These are phyloP conservation scores for Rhinichthys klamathensis DNA, from an alignment of 2,113 vertebrate species.

Conservation along the genomic window DNA sequence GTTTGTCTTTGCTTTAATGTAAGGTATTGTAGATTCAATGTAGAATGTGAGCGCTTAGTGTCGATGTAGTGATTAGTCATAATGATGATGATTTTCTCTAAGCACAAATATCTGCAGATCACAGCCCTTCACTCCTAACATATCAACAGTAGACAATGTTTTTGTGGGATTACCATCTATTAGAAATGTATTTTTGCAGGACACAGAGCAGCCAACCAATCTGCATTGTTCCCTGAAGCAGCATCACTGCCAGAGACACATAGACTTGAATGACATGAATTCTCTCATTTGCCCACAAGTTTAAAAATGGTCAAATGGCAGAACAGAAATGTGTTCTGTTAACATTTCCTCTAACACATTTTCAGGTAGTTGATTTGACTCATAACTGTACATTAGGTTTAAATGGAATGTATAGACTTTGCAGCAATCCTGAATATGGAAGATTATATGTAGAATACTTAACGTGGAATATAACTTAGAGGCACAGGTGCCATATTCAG, in stretches of 20 bases:
- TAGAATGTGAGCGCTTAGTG: constrained; percentile 4
- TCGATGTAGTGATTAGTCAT: neutral
- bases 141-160: neutral
- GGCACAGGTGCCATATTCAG: constrained; percentile 51
- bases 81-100: neutral
- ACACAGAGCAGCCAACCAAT: neutral
- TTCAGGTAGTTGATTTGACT: constrained; percentile 35
- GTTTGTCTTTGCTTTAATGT: constrained; percentile 23
- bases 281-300: neutral
- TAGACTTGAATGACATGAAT: neutral
- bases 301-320: neutral
- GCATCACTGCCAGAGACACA: constrained; percentile 46
- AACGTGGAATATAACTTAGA: constrained; percentile 48
- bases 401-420: constrained; percentile 33
- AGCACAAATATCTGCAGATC: neutral
- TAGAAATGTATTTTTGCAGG: neutral
- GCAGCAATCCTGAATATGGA: constrained; percentile 38
- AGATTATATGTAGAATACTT: constrained; percentile 39
- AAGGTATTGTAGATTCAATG: constrained; percentile 3
- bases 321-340: neutral
- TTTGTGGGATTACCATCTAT: neutral
- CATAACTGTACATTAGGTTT: constrained; percentile 31
- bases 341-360: neutral
- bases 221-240: constrained; percentile 13
- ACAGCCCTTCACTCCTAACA: neutral